Base-by-base conservation (phyloP, 2,888 invertebrate genomes). In the Agrotis puta region DNA sequence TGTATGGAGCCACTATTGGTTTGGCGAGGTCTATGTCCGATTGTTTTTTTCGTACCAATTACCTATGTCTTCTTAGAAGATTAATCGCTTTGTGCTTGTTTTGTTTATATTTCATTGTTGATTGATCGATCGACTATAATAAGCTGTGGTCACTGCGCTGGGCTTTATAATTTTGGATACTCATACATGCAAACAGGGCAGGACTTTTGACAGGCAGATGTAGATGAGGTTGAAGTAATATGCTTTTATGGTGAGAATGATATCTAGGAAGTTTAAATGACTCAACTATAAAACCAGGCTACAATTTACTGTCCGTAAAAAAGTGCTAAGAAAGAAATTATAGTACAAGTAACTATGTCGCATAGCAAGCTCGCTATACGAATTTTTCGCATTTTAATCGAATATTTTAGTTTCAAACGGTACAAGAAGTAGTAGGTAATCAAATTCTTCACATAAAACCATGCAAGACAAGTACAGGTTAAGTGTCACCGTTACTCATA, bases 41-140 rank as follows among this genome's bases (percentile, higher is more conserved):
- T 56, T 22, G 57, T 65, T 76, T 77, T 65, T 82, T 67, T n/a
- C 62, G 18, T 65, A 61, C 64, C 53, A 73, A 74, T 81, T 70
- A 81, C 64, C 47, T 24, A 70, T 81, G 79, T 80, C 69, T 75
- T 73, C 64, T 74, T 48, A 59, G 39, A 84, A 82, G 86, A 89
- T 88, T 85, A 83, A 89, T 89, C 77, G 78, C 76, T 82, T 77
- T 65, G 72, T 83, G 65, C 70, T 84, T 70, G 84, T 85, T 84
- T 85, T 82, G 66, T 78, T 81, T 77, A 78, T 64, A 76, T 39
- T 83, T 87, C 84, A 77, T 74, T 80, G 73, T 80, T 87, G 82
- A 81, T 83, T 90, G 90, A 91, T 91, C 87, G 88, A 90, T 90
- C 51, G 79, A 77, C 74, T 69, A 22, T 54, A 48, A 66, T 70